Evolutionary conservation across 2,797 vertebrate genomes (phyloP).

Genomic region (Emys orbicularis): DNA sequence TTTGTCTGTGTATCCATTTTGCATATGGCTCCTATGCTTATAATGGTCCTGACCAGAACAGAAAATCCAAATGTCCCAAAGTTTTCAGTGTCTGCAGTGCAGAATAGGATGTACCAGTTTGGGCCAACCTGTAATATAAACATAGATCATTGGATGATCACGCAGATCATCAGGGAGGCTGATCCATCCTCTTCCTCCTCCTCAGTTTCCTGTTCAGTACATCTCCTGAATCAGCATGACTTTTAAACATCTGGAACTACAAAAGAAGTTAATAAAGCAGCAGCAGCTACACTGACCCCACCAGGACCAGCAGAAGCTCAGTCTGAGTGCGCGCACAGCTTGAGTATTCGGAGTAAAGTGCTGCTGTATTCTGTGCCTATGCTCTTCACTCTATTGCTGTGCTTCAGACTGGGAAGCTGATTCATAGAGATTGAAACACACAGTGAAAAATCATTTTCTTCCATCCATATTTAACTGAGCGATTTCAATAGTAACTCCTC

Average conservation of each 20-base stretch:
- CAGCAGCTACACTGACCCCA: background rate
- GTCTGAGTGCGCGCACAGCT: background rate
- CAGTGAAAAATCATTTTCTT: conserved; percentile 47
- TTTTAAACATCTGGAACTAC: background rate
- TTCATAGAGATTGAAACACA: conserved; percentile 39
- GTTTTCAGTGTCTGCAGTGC: background rate
- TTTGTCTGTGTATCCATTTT: rapidly evolving
- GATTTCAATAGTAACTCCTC: conserved; percentile 18
- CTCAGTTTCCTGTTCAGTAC: background rate
- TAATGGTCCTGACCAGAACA: rapidly evolving
- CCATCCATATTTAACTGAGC: conserved; percentile 48
- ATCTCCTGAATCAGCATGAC: background rate
- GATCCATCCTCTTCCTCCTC: background rate
- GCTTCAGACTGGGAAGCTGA: background rate
- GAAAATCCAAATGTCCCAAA: background rate
- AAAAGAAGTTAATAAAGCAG: background rate
- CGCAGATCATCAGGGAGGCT: background rate
- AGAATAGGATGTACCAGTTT: background rate
- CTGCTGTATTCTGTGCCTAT: background rate
- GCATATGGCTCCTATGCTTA: background rate
- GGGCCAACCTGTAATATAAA: background rate
- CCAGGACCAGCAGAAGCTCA: background rate
- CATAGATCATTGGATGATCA: background rate
- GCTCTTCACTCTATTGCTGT: background rate
- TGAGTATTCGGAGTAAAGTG: rapidly evolving